Conservation (phyloP, 2,113 vertebrate species). For the Lepus timidus region DNA sequence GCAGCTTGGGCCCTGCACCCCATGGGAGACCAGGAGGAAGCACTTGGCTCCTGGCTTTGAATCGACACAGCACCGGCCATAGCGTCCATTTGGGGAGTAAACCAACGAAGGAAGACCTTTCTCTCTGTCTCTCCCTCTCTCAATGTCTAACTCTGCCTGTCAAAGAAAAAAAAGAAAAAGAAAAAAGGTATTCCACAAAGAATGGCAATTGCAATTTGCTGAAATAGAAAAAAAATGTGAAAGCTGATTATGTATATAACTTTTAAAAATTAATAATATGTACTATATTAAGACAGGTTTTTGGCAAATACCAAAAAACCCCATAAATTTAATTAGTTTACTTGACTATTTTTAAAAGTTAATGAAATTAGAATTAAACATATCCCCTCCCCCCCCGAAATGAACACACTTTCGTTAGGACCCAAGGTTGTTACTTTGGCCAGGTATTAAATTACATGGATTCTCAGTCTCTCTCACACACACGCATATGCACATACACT, state of each 20-base stretch:
- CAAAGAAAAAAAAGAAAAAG: background rate
- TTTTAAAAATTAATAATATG: background rate
- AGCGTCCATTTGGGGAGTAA: too few species aligned
- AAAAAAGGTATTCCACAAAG: background rate
- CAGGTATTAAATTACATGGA: slow-evolving; percentile 10
- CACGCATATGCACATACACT: background rate
- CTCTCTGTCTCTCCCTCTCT: too few species aligned
- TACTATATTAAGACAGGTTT: background rate
- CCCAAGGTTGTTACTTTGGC: background rate
- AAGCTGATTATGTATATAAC: background rate
- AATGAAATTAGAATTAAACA: background rate
- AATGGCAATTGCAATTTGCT: background rate
- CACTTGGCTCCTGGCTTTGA: too few species aligned
- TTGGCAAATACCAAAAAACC: background rate
- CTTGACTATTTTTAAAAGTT: background rate
- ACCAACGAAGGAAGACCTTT: too few species aligned
- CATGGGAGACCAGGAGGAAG: too few species aligned
- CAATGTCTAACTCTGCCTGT: too few species aligned
- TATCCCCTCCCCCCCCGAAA: background rate
- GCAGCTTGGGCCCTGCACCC: too few species aligned
- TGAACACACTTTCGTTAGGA: background rate
- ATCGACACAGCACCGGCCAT: too few species aligned
- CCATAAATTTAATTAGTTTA: background rate
- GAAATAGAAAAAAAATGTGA: background rate
- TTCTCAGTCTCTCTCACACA: background rate